phyloP scores from a whole-genome alignment of 2,797 vertebrate species.

The Rhinella marina region DNA sequence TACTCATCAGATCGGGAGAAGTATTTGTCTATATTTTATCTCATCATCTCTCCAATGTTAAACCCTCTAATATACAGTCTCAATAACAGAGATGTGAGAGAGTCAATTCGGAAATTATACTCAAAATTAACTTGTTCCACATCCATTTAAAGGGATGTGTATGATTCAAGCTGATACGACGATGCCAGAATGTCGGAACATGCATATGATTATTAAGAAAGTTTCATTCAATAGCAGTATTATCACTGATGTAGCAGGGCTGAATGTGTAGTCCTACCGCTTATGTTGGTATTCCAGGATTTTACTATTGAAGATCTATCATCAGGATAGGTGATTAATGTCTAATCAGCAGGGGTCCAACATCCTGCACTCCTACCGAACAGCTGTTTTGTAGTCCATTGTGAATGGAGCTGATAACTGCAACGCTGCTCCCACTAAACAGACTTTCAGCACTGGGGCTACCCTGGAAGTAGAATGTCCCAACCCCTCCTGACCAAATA shows the following conservation, averaged over 20 bases:
- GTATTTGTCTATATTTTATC: constrained; percentile 2
- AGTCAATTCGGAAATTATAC: neutral
- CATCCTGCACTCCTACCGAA: too few species aligned
- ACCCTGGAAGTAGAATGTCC: too few species aligned
- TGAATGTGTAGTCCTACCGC: too few species aligned
- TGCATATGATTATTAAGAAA: neutral
- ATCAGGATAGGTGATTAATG: too few species aligned
- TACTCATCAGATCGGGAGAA: neutral
- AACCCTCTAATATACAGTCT: constrained; percentile 7
- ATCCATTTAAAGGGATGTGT: neutral
- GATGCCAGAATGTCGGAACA: neutral
- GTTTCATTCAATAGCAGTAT: neutral
- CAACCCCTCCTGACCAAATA: too few species aligned
- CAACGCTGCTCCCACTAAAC: too few species aligned
- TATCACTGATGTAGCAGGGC: neutral
- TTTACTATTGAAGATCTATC: too few species aligned
- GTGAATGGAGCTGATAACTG: too few species aligned
- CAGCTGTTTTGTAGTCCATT: too few species aligned
- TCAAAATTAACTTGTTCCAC: neutral
- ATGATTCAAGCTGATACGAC: neutral
- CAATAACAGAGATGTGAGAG: neutral
- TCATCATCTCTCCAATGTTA: neutral
- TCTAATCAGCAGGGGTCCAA: too few species aligned
- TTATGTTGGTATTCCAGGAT: too few species aligned
- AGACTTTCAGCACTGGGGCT: too few species aligned